Percentiles rank a stretch among this genome's conserved stretches.
These are phyloP conservation scores for Lepidonotus clava DNA, from an alignment of 2,888 invertebrate genomes.

Conservation along the genomic window DNA sequence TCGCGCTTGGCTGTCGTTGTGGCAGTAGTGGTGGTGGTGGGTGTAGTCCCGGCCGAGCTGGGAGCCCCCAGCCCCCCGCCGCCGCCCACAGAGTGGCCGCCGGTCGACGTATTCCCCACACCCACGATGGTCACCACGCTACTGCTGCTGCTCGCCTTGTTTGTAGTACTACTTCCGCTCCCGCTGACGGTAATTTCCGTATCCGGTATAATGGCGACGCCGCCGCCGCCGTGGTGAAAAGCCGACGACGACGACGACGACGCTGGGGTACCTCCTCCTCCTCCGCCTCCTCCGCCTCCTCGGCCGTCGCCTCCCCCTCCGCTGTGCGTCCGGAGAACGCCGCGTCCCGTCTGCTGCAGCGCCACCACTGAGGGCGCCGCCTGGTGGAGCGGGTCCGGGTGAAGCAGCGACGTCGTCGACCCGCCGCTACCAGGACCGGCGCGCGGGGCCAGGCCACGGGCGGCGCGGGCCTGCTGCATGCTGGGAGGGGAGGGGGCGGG, in stretches of 20 bases:
- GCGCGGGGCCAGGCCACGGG: not conserved
- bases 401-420: not conserved
- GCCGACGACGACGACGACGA: not conserved
- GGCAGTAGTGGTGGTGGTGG: not conserved
- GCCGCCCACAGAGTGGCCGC: too few species aligned
- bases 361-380: not conserved
- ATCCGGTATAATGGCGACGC: not conserved
- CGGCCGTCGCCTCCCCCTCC: not conserved
- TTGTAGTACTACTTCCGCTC: too few species aligned
- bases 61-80: too few species aligned
- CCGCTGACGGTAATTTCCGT: not conserved
- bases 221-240: not conserved
- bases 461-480: not conserved
- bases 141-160: too few species aligned
- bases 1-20: slow-evolving; percentile 62
- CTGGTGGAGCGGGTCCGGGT: not conserved
- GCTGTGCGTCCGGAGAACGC: not conserved
- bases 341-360: too few species aligned
- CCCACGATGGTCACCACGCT: too few species aligned
- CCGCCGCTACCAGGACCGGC: not conserved
- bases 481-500: slow-evolving; percentile 57
- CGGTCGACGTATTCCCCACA: too few species aligned
- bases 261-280: not conserved
- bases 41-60: not conserved
- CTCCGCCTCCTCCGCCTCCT: not conserved